Evolutionary conservation across 2,888 invertebrate species (phyloP).

Genomic region (Theretra japonica): DNA sequence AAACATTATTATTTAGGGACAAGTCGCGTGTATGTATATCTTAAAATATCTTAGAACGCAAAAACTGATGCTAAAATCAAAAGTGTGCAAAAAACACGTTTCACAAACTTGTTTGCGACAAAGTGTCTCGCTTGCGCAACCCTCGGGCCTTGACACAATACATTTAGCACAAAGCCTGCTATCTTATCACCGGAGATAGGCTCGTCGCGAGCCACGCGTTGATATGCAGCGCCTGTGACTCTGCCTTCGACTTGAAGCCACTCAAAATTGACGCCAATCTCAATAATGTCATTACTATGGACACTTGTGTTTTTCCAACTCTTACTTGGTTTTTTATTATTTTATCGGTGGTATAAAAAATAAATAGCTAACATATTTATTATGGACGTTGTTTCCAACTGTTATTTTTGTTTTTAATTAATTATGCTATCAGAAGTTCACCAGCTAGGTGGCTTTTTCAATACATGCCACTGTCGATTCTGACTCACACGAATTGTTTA

Average conservation of each 20-base stretch:
- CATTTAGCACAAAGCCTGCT: conserved; percentile 18
- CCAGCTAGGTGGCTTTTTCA: no score
- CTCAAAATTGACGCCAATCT: neutral
- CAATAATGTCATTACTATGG: no score
- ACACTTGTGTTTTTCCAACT: no score
- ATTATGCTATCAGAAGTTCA: no score
- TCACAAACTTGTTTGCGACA: conserved; percentile 16
- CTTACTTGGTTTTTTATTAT: no score
- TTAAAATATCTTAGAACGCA: neutral
- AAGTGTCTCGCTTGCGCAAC: conserved; percentile 22
- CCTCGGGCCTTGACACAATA: conserved; percentile 14
- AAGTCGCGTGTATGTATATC: neutral
- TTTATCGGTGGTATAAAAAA: no score
- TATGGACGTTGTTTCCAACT: no score
- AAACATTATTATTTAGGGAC: neutral
- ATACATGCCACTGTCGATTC: no score
- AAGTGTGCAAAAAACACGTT: conserved; percentile 10
- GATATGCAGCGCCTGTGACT: neutral
- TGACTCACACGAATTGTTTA: no score
- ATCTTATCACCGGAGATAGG: conserved; percentile 18
- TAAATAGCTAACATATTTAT: no score
- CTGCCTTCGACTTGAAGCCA: neutral
- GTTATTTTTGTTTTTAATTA: no score
- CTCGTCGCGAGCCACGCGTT: neutral
- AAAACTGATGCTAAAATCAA: conserved; percentile 10